Conservation (phyloP, 1,140 invertebrate genomes). For the Andrena cerasifolii region DNA sequence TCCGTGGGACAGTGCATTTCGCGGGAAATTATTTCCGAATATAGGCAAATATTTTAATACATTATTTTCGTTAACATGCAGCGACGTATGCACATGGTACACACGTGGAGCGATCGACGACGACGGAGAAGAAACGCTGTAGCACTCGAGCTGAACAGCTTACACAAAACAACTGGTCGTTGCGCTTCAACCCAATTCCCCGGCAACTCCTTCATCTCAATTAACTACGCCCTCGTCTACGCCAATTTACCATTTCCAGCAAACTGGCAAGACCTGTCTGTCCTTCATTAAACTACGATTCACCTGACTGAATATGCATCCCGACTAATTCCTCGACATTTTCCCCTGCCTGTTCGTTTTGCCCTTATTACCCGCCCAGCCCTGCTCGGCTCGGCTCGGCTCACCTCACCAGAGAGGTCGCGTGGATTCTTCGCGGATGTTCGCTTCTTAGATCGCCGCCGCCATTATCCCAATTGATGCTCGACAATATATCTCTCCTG, state of each 20-base stretch:
- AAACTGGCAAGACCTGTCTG: constrained; percentile 31
- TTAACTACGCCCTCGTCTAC: constrained; percentile 55
- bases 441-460: constrained; percentile 44
- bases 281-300: constrained; percentile 62
- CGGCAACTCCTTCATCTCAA: constrained; percentile 46
- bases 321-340: constrained; percentile 45
- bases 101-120: background rate
- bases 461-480: constrained; percentile 68
- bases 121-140: constrained; percentile 13
- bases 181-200: constrained; percentile 48
- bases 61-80: background rate
- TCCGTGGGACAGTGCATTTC: background rate
- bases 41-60: background rate
- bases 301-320: constrained; percentile 60
- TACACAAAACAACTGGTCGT: constrained; percentile 45
- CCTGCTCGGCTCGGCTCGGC: too few species aligned
- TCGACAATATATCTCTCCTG: constrained; percentile 57
- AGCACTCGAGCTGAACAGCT: constrained; percentile 20
- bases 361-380: background rate
- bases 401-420: background rate
- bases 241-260: constrained; percentile 59
- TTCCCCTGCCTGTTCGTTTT: background rate
- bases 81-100: too few species aligned
- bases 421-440: constrained; percentile 39
- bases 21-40: background rate